Evolutionary conservation across 2,888 invertebrate genomes (phyloP).

Genomic region (Sinelater perroti): DNA sequence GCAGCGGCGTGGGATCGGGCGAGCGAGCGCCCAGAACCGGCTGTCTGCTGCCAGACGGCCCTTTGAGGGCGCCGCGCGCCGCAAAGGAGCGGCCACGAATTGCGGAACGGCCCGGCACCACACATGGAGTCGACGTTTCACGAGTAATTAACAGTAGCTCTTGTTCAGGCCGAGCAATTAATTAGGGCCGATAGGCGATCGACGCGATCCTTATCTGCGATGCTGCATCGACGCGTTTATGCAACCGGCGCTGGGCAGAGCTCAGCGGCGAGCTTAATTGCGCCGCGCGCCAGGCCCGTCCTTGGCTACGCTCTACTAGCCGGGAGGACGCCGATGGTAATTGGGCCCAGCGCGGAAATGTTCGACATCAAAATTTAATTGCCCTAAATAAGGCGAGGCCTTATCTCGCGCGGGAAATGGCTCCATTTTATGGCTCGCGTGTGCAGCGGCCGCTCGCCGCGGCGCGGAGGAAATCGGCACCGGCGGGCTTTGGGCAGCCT

Average conservation of each 20-base stretch:
- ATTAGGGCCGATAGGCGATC: constrained; percentile 52
- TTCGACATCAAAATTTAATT: constrained; percentile 12
- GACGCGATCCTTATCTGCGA: constrained; percentile 48
- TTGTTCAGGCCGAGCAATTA: constrained; percentile 50
- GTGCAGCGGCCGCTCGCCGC: too few species aligned
- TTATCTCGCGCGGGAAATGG: constrained; percentile 6
- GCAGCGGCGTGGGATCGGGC: too few species aligned
- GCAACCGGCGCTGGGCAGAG: too few species aligned
- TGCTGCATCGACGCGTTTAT: too few species aligned
- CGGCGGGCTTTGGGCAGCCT: too few species aligned
- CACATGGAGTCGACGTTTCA: constrained; percentile 45
- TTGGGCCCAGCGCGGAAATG: constrained; percentile 7
- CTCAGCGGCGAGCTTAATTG: too few species aligned
- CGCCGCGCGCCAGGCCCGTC: constrained; percentile 4
- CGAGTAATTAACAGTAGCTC: constrained; percentile 42
- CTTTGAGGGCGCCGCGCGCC: constrained; percentile 23
- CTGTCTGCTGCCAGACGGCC: constrained; percentile 16
- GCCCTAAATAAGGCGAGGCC: constrained; percentile 4
- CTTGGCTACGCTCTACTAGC: constrained; percentile 11
- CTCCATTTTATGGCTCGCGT: too few species aligned
- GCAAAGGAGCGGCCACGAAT: constrained; percentile 25
- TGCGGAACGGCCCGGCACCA: constrained; percentile 37
- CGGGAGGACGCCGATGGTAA: constrained; percentile 4
- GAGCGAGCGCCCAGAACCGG: constrained; percentile 1
- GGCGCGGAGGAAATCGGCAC: too few species aligned